A percentile compares a stretch with the other conserved stretches of the same genome.
These are phyloP conservation scores for Tribolium castaneum DNA, from an alignment of 1,140 invertebrate species.

Conservation along the genomic window DNA sequence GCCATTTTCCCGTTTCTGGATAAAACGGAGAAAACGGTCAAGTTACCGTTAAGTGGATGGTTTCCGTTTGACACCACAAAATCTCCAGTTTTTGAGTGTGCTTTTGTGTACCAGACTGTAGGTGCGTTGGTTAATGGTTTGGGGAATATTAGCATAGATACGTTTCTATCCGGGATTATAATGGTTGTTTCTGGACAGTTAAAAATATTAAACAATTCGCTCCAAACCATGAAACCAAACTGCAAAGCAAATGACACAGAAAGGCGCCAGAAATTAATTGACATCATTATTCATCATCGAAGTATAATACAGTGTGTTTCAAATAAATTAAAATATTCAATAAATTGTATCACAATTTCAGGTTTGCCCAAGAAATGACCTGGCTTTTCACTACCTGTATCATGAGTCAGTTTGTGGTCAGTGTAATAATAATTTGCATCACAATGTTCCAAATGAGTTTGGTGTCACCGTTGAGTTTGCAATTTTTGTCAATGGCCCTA, in stretches of 20 bases:
- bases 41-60: constrained; percentile 55
- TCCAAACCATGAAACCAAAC: background rate
- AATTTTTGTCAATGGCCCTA: constrained; percentile 55
- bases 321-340: background rate
- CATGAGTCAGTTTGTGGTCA: constrained; percentile 51
- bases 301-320: constrained; percentile 7
- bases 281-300: constrained; percentile 2
- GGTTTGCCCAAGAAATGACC: constrained; percentile 52
- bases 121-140: constrained; percentile 32
- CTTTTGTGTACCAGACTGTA: constrained; percentile 44
- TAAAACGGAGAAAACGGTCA: background rate
- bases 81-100: constrained; percentile 48
- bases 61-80: constrained; percentile 53
- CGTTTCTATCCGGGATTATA: constrained; percentile 34
- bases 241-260: background rate
- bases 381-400: constrained; percentile 44
- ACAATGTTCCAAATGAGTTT: constrained; percentile 51
- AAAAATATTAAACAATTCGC: constrained; percentile 20
- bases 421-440: constrained; percentile 54
- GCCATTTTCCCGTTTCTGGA: constrained; percentile 53
- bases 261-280: background rate
- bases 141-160: constrained; percentile 45
- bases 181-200: constrained; percentile 35
- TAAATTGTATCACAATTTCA: constrained; percentile 19
- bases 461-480: constrained; percentile 40